Conservation (phyloP, 2,888 invertebrate species). For the Euzophera pinguis region DNA sequence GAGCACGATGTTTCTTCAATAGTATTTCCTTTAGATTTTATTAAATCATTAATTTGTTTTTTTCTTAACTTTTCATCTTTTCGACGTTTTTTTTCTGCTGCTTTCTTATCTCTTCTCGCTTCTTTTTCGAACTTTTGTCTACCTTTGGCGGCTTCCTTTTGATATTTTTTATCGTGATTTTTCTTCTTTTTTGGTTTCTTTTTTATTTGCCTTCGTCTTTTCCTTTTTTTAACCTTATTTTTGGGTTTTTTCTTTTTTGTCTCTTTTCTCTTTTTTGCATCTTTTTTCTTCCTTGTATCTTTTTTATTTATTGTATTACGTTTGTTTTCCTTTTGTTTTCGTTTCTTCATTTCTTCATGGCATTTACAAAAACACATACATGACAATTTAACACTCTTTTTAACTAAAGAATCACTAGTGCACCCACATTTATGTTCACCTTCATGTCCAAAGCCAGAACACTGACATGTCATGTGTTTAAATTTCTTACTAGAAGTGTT, state of each 20-base stretch:
- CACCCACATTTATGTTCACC: too few species aligned
- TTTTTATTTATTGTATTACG: neutral
- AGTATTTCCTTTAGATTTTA: slow-evolving; percentile 27
- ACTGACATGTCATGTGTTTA: too few species aligned
- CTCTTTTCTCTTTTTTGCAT: slow-evolving; percentile 7
- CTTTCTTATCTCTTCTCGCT: slow-evolving; percentile 4
- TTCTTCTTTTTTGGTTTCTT: slow-evolving; percentile 10
- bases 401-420: neutral
- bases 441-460: too few species aligned
- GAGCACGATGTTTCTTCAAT: slow-evolving; percentile 30
- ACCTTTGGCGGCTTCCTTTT: slow-evolving; percentile 12
- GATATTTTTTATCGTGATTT: neutral
- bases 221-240: neutral
- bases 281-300: neutral
- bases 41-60: slow-evolving; percentile 20
- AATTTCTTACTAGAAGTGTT: too few species aligned
- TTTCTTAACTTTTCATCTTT: slow-evolving; percentile 22
- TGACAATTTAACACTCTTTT: neutral
- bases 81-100: slow-evolving; percentile 10
- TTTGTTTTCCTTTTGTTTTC: neutral
- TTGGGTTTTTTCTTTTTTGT: slow-evolving; percentile 4
- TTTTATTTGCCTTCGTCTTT: slow-evolving; percentile 2
- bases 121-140: slow-evolving; percentile 14
- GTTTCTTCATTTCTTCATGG: neutral
- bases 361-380: neutral